phyloP scores from a whole-genome alignment of 1,140 invertebrate genomes.

The Eueides isabella region DNA sequence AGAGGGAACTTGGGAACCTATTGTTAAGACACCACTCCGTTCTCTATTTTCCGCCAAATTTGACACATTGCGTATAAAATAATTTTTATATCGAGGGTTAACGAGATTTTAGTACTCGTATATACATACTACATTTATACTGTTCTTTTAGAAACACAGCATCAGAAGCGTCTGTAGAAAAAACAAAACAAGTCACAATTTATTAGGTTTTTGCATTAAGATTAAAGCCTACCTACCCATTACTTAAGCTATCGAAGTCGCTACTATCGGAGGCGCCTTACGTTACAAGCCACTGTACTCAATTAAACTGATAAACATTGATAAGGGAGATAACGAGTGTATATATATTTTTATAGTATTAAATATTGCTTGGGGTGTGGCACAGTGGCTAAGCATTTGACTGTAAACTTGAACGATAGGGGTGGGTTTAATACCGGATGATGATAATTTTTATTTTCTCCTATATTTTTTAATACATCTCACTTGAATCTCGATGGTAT shows the following conservation, averaged over 20 bases:
- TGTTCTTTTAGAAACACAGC: background rate
- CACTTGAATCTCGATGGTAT: no score
- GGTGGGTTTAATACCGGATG: no score
- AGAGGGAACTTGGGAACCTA: no score
- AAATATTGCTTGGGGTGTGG: background rate
- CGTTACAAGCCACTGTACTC: constrained; percentile 9
- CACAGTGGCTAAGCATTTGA: no score
- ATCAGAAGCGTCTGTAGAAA: background rate
- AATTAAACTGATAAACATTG: constrained; percentile 6
- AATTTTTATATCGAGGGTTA: no score
- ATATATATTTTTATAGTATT: background rate
- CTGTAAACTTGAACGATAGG: no score
- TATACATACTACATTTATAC: background rate
- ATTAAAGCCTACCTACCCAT: constrained; percentile 1
- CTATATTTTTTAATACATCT: no score
- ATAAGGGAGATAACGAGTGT: constrained; percentile 1
- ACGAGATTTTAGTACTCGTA: no score
- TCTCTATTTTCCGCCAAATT: no score
- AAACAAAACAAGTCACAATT: background rate
- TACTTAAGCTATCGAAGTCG: constrained; percentile 11
- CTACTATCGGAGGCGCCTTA: constrained; percentile 9
- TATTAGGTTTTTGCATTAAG: constrained; percentile 13
- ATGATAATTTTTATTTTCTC: no score
- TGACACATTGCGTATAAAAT: no score
- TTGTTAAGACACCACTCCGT: no score